A percentile compares a stretch with the other conserved stretches of the same genome.
Conservation (phyloP, 2,113 vertebrate species). For the Microcebus lehilahytsara region DNA sequence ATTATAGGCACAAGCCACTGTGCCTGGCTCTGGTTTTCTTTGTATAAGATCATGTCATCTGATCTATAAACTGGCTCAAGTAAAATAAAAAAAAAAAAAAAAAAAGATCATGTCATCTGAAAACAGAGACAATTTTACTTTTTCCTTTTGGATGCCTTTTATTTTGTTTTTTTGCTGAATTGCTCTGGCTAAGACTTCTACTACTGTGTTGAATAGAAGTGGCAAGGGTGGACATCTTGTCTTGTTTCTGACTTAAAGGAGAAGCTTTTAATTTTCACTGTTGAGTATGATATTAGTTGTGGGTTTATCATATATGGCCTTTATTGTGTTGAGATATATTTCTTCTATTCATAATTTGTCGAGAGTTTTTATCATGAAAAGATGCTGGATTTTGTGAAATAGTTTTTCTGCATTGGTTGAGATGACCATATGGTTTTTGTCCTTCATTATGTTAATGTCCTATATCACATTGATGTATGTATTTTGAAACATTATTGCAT, state of each 20-base stretch:
- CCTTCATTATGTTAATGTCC: not conserved
- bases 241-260: not conserved
- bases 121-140: not conserved
- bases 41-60: not conserved
- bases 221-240: too few species aligned
- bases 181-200: too few species aligned
- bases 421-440: not conserved
- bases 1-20: too few species aligned
- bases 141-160: not conserved
- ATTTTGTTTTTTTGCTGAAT: not conserved
- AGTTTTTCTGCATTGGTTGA: not conserved
- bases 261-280: not conserved
- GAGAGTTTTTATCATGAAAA: not conserved
- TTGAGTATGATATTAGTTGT: not conserved
- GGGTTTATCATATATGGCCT: not conserved
- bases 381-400: not conserved
- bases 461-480: not conserved
- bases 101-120: not conserved
- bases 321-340: not conserved
- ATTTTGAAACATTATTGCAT: not conserved
- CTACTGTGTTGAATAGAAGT: too few species aligned
- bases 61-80: too few species aligned
- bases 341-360: not conserved
- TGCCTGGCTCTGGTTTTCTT: not conserved
- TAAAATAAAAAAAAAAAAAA: too few species aligned